phyloP scores from a whole-genome alignment of 2,888 invertebrate species.

The Agonopterix subpropinquella region DNA sequence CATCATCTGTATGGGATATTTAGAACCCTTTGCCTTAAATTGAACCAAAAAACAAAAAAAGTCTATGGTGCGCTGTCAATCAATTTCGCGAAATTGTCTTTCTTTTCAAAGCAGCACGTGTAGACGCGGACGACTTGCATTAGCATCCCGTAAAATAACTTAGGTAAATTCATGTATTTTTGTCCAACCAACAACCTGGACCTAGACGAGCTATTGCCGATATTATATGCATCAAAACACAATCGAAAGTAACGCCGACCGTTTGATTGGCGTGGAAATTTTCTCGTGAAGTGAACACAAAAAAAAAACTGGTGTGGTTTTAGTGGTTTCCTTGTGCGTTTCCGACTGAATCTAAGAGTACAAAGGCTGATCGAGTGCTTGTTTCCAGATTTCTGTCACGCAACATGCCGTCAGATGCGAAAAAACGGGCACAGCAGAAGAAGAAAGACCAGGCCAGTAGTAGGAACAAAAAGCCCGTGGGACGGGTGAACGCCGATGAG shows the following conservation, averaged over 20 bases:
- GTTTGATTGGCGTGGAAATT: constrained; percentile 2
- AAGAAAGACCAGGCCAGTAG: constrained; percentile 96
- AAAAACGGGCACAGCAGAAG: constrained; percentile 97
- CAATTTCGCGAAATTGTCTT: not conserved
- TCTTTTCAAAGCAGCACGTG: constrained; percentile 67
- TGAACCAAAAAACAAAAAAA: too few species aligned
- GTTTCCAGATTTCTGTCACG: constrained; percentile 28
- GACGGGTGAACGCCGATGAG: constrained; percentile 67
- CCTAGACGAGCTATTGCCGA: not conserved
- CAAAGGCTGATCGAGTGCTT: not conserved
- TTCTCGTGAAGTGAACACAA: not conserved
- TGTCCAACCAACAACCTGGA: not conserved
- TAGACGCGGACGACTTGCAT: constrained; percentile 62
- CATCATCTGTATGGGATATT: too few species aligned
- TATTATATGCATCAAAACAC: too few species aligned
- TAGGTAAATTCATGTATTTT: constrained; percentile 30
- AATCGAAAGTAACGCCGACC: not conserved
- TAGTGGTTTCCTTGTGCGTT: not conserved
- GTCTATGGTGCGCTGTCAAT: not conserved
- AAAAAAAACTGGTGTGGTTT: not conserved
- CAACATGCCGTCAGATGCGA: constrained; percentile 98
- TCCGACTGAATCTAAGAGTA: not conserved
- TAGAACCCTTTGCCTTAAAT: too few species aligned
- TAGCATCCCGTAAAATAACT: constrained; percentile 41
- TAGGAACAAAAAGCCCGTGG: constrained; percentile 75